Percentiles rank a stretch among this genome's conserved stretches.
Conservation (phyloP, 2,113 vertebrate genomes). For the Thomomys bottae region DNA sequence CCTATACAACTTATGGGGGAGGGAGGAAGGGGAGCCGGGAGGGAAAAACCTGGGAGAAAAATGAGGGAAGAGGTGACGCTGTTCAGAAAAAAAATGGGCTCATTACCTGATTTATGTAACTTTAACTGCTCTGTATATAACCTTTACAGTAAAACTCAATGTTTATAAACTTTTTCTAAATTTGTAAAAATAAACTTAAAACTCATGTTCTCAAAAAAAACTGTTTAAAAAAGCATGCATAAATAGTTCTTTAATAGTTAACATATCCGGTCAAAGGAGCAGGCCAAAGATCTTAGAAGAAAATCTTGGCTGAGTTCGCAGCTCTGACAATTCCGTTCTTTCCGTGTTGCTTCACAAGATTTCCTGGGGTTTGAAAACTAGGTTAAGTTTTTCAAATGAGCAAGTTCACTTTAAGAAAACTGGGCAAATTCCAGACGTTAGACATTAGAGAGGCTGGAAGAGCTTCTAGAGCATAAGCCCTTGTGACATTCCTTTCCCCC, state of each 20-base stretch:
- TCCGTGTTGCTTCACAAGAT: neutral
- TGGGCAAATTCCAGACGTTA: conserved; percentile 4
- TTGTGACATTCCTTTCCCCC: neutral
- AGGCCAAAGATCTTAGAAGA: conserved; percentile 50
- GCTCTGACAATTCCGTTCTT: neutral
- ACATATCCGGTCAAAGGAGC: conserved; percentile 23
- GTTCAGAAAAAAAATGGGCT: too few relatives aligned
- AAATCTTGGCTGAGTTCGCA: conserved; percentile 3
- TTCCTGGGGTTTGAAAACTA: conserved; percentile 22
- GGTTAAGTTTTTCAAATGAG: neutral
- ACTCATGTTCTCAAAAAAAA: too few relatives aligned
- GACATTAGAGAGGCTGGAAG: neutral
- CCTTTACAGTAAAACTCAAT: too few relatives aligned
- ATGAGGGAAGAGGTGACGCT: too few relatives aligned
- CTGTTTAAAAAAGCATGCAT: neutral
- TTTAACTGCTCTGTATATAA: too few relatives aligned
- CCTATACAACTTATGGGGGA: too few relatives aligned
- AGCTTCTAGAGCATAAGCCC: neutral
- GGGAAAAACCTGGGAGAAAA: too few relatives aligned
- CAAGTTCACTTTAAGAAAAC: conserved; percentile 38
- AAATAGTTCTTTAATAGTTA: conserved; percentile 26
- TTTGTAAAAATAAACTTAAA: too few relatives aligned
- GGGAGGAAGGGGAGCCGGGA: too few relatives aligned
- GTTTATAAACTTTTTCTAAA: too few relatives aligned
- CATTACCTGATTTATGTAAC: too few relatives aligned